Evolutionary conservation across 1,140 invertebrate genomes (phyloP).

Genomic region (Argopecten irradians): DNA sequence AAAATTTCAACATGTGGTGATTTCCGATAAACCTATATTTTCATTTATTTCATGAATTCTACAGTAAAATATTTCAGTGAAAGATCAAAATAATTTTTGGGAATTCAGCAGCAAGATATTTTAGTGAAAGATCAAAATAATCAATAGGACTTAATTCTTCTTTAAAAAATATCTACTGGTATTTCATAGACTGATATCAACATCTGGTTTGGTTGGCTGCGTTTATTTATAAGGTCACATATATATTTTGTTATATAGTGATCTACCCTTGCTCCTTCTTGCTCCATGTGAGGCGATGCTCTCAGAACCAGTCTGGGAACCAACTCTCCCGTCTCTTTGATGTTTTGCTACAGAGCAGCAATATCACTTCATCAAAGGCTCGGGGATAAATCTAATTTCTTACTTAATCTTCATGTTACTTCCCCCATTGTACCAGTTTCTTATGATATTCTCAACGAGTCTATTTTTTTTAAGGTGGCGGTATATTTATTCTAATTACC

Average conservation of each 20-base stretch:
- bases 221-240: no score
- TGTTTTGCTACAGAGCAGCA: neutral
- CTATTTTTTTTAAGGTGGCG: neutral
- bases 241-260: neutral
- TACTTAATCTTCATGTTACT: neutral
- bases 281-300: neutral
- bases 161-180: no score
- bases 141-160: no score
- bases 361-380: neutral
- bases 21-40: no score
- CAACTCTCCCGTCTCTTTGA: neutral
- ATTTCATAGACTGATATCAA: no score
- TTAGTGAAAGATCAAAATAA: no score
- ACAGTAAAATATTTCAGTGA: no score
- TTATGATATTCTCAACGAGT: neutral
- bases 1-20: no score
- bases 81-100: no score
- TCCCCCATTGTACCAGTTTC: slow-evolving; percentile 2
- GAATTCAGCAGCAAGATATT: no score
- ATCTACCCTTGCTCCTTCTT: neutral
- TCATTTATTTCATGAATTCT: no score
- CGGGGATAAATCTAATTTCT: slow-evolving; percentile 1
- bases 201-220: no score
- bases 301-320: neutral
- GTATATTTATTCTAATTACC: neutral